Conservation (phyloP, 2,113 vertebrate genomes). For the Seriola dumerili region DNA sequence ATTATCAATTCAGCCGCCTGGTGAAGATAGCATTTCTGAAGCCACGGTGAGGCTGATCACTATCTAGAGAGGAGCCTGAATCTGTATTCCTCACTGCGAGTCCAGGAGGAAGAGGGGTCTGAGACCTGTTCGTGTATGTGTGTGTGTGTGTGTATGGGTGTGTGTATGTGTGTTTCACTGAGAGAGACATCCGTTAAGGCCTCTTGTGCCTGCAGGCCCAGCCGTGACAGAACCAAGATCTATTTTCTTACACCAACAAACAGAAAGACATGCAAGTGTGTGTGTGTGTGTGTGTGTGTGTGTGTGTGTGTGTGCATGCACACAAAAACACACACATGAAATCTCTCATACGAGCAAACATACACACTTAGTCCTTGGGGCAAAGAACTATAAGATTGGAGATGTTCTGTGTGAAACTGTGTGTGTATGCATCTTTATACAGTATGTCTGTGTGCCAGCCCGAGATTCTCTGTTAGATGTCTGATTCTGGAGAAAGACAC, state of each 20-base stretch:
- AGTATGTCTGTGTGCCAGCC: slow-evolving; percentile 20
- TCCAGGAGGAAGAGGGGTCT: slow-evolving; percentile 73
- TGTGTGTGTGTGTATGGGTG: slow-evolving; percentile 20
- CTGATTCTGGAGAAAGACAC: slow-evolving; percentile 70
- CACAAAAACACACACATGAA: slow-evolving; percentile 22
- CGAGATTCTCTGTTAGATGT: slow-evolving; percentile 69
- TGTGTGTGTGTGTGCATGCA: slow-evolving; percentile 17
- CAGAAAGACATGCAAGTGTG: slow-evolving; percentile 62
- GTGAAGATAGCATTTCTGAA: slow-evolving; percentile 91
- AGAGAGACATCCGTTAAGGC: slow-evolving; percentile 79
- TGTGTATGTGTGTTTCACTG: slow-evolving; percentile 45
- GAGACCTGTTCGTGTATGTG: slow-evolving; percentile 63
- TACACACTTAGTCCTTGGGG: slow-evolving; percentile 67
- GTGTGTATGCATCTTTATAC: slow-evolving; percentile 16
- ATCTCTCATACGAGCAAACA: slow-evolving; percentile 46
- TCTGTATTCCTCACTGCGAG: slow-evolving; percentile 80
- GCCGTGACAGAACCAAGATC: slow-evolving; percentile 76
- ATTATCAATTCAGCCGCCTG: slow-evolving; percentile 95
- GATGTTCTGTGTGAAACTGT: slow-evolving; percentile 58
- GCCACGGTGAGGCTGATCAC: slow-evolving; percentile 78
- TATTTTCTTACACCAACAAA: slow-evolving; percentile 74
- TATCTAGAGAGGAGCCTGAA: slow-evolving; percentile 80
- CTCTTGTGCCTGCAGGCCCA: slow-evolving; percentile 75
- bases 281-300: slow-evolving; percentile 15
- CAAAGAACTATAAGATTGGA: slow-evolving; percentile 61